phyloP scores from a whole-genome alignment of 64 coral and sea anemone genomes.

The Platygyra sinensis region DNA sequence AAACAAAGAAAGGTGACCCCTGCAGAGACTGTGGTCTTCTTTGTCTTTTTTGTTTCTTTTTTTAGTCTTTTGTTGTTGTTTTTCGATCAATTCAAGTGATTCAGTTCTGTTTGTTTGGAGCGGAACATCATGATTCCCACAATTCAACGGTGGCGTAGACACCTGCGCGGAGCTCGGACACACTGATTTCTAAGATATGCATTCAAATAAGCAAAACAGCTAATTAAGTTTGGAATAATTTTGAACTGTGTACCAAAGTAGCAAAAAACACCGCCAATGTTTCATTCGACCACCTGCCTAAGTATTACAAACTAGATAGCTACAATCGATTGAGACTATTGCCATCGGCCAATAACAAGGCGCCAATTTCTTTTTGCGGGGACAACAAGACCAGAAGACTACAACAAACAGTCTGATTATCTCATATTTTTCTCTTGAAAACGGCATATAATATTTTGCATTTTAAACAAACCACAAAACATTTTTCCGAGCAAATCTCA shows the following conservation, averaged over 20 bases:
- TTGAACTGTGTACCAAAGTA: neutral
- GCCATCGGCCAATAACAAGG: neutral
- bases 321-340: neutral
- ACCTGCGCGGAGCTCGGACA: neutral
- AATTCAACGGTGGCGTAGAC: neutral
- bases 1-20: too few species aligned
- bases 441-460: neutral
- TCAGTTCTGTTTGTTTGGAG: too few species aligned
- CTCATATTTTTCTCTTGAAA: neutral
- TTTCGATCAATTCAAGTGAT: too few species aligned
- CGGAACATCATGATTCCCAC: neutral
- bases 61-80: too few species aligned
- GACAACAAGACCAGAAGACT: neutral
- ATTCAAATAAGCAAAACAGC: constrained; percentile 22
- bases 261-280: constrained; percentile 21
- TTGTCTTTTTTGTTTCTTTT: too few species aligned
- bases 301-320: neutral
- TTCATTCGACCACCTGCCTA: neutral
- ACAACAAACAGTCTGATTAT: constrained; percentile 4
- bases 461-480: neutral
- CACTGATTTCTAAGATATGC: neutral
- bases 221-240: constrained; percentile 24
- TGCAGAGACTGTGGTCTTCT: too few species aligned
- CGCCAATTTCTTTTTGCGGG: neutral
- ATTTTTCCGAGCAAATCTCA: neutral